Base-by-base conservation (phyloP, 2,113 vertebrate species). In the Xiphophorus hellerii region DNA sequence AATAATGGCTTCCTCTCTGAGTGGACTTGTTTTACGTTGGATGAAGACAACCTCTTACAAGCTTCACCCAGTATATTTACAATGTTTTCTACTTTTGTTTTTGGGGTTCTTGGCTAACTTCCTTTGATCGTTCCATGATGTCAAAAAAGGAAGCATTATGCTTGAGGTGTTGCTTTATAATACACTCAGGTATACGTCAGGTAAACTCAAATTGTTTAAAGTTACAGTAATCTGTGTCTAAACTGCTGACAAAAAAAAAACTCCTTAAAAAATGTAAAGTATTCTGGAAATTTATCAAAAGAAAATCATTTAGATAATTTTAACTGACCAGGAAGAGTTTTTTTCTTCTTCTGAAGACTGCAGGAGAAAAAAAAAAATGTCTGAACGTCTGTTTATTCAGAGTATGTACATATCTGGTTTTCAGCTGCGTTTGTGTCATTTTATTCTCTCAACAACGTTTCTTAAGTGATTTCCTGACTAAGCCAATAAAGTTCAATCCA, bases 401-500 rank as follows among this genome's bases (percentile, higher is more conserved):
- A 6, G 44, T 14, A 42, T 42, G 39, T 42, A 44, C 2, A 44
- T 15, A 51, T n/a, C 51, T 58, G 51, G 22, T 58, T 42, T 58
- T 58, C 51, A 58, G 51, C 51, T 58, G 22, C 9, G 25, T n/a
- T 10, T 9, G 22, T 58, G 39, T 20, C 17, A 0, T 48, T 20
- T 48, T 20, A 58, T 9, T 25, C 51, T n/a, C 31, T 35, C 4
- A 3, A 63, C 25, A 22, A 70, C 71, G 20, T 51, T 48, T 48
- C 15, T 27, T 44, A 3, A 25, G 33, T 35, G 67, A 66, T 67
- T 71, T 2, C 44, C 44, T 54, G 31, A 6, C 78, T 63, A 6
- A 68, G 62, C 63, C 39, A 92, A 87, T 93, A 86, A 93, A 93
- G 79, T 68, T 51, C 0, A 74, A 61, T 65, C 58, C 39, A 17